Percentiles rank a stretch among this genome's conserved stretches.
Conservation (phyloP, 2,113 vertebrate species). For the Mastomys natalensis region DNA sequence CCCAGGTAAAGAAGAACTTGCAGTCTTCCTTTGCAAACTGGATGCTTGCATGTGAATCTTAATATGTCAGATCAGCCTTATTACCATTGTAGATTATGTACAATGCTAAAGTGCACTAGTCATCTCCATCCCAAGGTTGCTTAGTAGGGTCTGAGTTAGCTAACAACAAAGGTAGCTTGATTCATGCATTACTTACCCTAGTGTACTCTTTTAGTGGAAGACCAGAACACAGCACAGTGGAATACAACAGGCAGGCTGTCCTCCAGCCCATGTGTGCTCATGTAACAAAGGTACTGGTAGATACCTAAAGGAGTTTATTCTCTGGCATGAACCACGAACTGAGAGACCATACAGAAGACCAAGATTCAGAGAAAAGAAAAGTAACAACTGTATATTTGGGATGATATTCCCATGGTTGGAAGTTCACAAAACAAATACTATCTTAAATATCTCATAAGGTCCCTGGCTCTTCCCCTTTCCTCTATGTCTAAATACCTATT, state of each 20-base stretch:
- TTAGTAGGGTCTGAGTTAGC: not conserved
- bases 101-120: too few species aligned
- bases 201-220: not conserved
- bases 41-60: not conserved
- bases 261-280: not conserved
- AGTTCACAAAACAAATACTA: not conserved
- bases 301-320: not conserved
- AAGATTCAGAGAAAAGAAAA: not conserved
- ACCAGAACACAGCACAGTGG: not conserved
- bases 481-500: not conserved
- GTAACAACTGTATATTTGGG: not conserved
- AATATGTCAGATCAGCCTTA: not conserved
- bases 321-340: not conserved
- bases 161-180: not conserved
- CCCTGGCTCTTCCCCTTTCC: too few species aligned
- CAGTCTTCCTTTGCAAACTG: not conserved
- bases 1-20: not conserved
- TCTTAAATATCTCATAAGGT: not conserved
- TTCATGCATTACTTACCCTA: not conserved
- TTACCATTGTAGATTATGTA: not conserved
- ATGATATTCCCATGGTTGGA: not conserved
- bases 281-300: not conserved
- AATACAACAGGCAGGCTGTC: not conserved
- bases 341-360: not conserved
- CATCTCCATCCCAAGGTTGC: not conserved